A percentile compares a stretch with the other conserved stretches of the same genome.
Conservation (phyloP, 2,888 invertebrate species). For the Mystacides longicornis region DNA sequence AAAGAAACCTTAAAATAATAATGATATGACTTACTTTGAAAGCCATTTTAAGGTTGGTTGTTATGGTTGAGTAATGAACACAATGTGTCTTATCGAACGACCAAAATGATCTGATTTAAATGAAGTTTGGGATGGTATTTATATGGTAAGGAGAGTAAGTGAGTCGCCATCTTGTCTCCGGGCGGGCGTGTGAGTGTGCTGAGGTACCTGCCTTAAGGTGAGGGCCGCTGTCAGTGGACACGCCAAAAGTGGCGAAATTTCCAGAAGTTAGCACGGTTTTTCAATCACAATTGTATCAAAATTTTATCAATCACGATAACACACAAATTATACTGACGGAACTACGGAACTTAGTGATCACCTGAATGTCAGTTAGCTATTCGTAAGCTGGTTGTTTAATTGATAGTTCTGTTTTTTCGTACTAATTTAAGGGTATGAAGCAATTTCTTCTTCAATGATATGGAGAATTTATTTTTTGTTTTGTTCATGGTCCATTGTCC, state of each 20-base stretch:
- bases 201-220: background rate
- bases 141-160: background rate
- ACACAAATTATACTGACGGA: background rate
- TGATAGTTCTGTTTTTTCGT: too few relatives aligned
- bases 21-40: conserved; percentile 5
- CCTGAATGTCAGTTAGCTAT: background rate
- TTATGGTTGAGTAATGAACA: background rate
- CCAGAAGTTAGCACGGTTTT: background rate
- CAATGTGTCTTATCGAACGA: background rate
- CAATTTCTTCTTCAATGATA: too few relatives aligned
- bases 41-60: conserved; percentile 4
- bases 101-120: conserved; percentile 4
- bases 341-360: background rate
- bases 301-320: background rate
- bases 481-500: too few relatives aligned
- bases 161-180: conserved; percentile 6
- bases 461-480: too few relatives aligned
- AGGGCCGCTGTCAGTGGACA: background rate
- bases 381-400: too few relatives aligned
- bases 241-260: conserved; percentile 6
- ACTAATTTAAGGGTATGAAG: too few relatives aligned
- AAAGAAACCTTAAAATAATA: background rate
- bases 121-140: background rate
- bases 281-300: background rate
- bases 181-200: background rate